These are phyloP conservation scores for Hylaeus volcanicus DNA, from an alignment of 1,140 invertebrate genomes.

Conservation along the genomic window DNA sequence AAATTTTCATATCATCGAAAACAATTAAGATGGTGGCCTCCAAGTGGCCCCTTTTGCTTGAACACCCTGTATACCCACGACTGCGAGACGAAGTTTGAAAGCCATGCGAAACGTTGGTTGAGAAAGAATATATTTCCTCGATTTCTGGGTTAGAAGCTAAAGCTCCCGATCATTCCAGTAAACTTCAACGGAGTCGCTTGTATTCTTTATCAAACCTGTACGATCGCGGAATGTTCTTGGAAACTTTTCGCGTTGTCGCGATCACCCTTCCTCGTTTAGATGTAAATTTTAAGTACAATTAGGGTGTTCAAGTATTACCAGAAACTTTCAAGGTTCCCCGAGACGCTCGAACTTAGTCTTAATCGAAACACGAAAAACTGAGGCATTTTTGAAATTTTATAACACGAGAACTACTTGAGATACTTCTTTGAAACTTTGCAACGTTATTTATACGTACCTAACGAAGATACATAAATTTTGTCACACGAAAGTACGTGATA, in stretches of 20 bases:
- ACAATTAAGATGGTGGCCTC: too few relatives aligned
- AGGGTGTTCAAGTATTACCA: neutral
- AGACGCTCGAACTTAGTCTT: too few relatives aligned
- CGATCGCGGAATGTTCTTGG: neutral
- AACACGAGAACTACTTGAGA: too few relatives aligned
- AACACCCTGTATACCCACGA: slow-evolving; percentile 1
- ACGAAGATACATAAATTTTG: too few relatives aligned
- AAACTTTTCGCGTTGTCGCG: neutral
- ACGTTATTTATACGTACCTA: too few relatives aligned
- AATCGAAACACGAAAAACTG: too few relatives aligned
- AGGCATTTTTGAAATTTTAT: too few relatives aligned
- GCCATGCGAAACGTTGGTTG: neutral
- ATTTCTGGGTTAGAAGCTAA: neutral
- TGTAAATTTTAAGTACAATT: slow-evolving; percentile 15
- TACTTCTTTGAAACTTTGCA: too few relatives aligned
- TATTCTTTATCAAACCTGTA: neutral
- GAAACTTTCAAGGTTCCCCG: neutral
- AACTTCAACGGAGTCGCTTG: neutral
- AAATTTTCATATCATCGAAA: too few relatives aligned
- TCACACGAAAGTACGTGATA: too few relatives aligned
- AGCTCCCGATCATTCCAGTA: neutral
- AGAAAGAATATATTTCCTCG: neutral
- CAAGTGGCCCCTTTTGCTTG: too few relatives aligned
- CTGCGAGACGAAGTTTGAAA: neutral
- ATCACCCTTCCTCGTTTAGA: slow-evolving; percentile 11